Base-by-base conservation (phyloP, 2,113 vertebrate genomes). In the Sciurus niger region DNA sequence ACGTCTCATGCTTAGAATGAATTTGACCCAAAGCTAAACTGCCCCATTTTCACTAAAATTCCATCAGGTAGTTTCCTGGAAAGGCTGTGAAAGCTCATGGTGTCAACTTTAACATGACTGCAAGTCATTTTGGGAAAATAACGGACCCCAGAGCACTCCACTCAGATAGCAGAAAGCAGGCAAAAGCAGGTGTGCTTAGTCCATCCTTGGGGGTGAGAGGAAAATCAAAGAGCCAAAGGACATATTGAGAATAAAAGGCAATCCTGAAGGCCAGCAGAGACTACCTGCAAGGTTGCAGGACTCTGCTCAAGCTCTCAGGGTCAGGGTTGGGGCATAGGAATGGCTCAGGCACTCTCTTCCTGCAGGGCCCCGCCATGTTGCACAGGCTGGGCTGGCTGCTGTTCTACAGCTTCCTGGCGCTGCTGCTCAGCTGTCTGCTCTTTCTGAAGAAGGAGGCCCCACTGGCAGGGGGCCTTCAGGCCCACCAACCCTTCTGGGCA, bases 341-440 rank as follows among this genome's bases (percentile, higher is more conserved):
- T 63, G 24, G 58, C 91, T 96, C 68, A 79, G 32, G 9, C 4
- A 37, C 77, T 55, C 51, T 97, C 53, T 73, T 72, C 82, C 48
- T 37, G 74, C 97, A 96, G 96, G 96, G 91, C 10, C 6, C 3
- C 14, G 79, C 93, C 79, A 99, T 99, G 98, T 55, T 70, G 24
- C 93, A 53, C 94, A 92, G 98, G 92, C 60, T 96, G 30, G 97
- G 93, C 91, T 94, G 67, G 89, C 95, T 98, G 0, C 92, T 25
- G 0, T 93, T 97, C 2, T 98, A 96, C 40, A 76, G 95, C 76
- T 34, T 98, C 0, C 97, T 94, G 0, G 7, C 85, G 85, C 87
- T 34, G 51, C 91, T 98, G 89, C 97, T 98, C 58, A 91, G 89
- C 0, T 96, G 93, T 10, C 22, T 98, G 83, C 68, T 98, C 0